Base-by-base conservation (phyloP, 2,888 invertebrate species). In the Cantharis rufa region DNA sequence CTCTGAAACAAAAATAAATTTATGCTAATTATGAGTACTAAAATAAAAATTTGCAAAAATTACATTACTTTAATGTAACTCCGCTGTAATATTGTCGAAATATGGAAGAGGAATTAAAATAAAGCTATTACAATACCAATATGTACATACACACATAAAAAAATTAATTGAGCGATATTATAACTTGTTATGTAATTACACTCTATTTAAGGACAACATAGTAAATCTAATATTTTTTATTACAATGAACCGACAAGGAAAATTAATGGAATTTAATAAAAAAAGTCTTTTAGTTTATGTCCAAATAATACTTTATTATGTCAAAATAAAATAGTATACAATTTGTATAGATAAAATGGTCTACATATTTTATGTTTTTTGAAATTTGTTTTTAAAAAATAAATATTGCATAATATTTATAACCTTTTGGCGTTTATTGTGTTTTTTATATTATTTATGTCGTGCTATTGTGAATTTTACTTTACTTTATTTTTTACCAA, bases 1-100 rank as follows among this genome's bases (percentile, higher is more conserved):
- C 80, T 80, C 84, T 84, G 79, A 28, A 80, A 81, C 64, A 69
- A 62, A 73, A 69, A 77, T 62, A 72, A 66, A 13, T 21, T 48
- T 13, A 48, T 48, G n/a, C n/a, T 48, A n/a, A 48, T 48, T 48
- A 48, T n/a, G n/a, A 48, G 48, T 48, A 48, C n/a, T 13, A 48
- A 48, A 48, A 48, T 48, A n/a, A 48, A 32, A 48, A 48, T 48
- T 48, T n/a, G n/a, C n/a, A 48, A 48, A 48, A n/a, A 48, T 48
- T 48, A 9, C n/a, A 48, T 48, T 32, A n/a, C 32, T 24, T 13
- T 32, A 32, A 32, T 32, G 13, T 5, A 13, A 32, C 13, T 11
- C 32, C 13, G 32, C 32, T 32, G 13, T 18, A 32, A 5, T 32
- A 32, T 13, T 32, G 32, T 32, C 32, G 11, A 32, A 32, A 32